Percentiles rank a stretch among this genome's conserved stretches.
These are phyloP conservation scores for Brachyopa scutellaris DNA, from an alignment of 2,888 invertebrate species.

Conservation along the genomic window DNA sequence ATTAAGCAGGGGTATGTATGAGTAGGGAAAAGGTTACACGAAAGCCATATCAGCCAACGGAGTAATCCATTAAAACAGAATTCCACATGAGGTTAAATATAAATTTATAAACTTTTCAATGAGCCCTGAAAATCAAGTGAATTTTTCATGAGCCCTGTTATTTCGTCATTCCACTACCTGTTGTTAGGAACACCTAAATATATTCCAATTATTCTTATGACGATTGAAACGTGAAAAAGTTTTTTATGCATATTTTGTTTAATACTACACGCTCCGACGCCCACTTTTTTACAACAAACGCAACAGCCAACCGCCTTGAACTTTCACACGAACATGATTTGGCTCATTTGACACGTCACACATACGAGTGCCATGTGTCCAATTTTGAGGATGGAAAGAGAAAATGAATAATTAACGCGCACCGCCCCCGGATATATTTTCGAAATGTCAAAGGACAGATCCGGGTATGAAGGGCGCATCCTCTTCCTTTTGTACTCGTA, in stretches of 20 bases:
- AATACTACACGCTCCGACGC: no score
- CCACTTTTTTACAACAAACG: no score
- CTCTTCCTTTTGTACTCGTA: neutral
- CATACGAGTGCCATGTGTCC: neutral
- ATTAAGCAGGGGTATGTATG: neutral
- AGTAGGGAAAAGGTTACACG: neutral
- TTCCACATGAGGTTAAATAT: neutral
- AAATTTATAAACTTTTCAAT: neutral
- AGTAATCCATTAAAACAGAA: neutral
- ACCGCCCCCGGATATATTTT: neutral
- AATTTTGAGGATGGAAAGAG: no score
- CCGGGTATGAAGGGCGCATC: neutral
- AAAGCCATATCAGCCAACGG: neutral
- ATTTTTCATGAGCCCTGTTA: neutral
- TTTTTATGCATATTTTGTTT: no score
- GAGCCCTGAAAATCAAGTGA: neutral
- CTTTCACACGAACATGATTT: neutral
- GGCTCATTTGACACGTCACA: conserved; percentile 5
- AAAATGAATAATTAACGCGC: neutral
- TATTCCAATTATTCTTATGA: no score
- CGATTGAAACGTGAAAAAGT: no score
- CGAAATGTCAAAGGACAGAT: conserved; percentile 6
- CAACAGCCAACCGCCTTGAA: no score
- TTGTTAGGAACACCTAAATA: no score
- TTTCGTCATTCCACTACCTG: neutral